These are phyloP conservation scores for Arctopsyche grandis DNA, from an alignment of 1,140 invertebrate genomes.

Conservation along the genomic window DNA sequence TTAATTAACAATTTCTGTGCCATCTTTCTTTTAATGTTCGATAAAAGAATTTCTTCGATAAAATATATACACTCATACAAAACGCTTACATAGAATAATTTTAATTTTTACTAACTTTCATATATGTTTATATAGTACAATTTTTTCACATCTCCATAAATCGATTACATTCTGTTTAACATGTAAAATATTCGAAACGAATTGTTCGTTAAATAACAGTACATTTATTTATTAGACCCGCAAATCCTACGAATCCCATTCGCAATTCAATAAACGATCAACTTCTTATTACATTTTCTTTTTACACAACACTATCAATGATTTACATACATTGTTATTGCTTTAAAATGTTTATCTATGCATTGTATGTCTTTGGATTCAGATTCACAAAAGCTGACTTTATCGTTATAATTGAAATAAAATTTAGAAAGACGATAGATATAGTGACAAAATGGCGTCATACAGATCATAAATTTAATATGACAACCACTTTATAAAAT, in stretches of 20 bases:
- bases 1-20: conserved; percentile 2
- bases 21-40: neutral
- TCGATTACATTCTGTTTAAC: no score
- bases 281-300: neutral
- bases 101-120: neutral
- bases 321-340: neutral
- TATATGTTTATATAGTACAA: neutral
- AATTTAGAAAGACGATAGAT: no score
- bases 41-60: conserved; percentile 2
- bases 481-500: neutral
- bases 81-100: conserved; percentile 17
- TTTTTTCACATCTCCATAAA: no score
- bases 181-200: no score
- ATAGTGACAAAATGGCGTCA: no score
- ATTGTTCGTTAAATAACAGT: neutral
- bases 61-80: conserved; percentile 25
- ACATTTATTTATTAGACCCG: conserved; percentile 7
- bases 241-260: neutral
- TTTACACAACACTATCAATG: conserved; percentile 19
- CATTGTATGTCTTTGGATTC: neutral
- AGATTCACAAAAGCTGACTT: neutral
- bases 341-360: neutral
- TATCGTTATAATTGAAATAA: neutral
- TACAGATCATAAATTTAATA: neutral
- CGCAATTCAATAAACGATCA: neutral